A percentile compares a stretch with the other conserved stretches of the same genome.
Conservation (phyloP, 2,888 invertebrate species). For the Morinoia aosen region DNA sequence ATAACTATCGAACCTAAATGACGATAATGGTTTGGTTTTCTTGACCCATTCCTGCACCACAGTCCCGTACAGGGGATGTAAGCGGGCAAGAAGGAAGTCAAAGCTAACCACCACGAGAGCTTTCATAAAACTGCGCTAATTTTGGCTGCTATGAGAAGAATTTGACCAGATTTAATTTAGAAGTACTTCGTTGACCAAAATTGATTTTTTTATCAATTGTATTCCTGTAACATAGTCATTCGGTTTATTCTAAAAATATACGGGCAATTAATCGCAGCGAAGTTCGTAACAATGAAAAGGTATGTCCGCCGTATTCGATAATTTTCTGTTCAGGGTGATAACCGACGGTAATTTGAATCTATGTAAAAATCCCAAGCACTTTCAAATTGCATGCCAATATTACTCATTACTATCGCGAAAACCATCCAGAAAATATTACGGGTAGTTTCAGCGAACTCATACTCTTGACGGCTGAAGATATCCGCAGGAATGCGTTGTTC, state of each 20-base stretch:
- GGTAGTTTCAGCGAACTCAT: background rate
- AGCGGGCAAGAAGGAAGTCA: background rate
- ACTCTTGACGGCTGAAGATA: background rate
- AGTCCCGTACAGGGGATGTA: background rate
- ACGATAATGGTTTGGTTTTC: background rate
- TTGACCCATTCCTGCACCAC: background rate
- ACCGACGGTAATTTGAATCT: no score
- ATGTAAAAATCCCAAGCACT: background rate
- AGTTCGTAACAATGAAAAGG: no score
- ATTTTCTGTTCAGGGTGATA: no score
- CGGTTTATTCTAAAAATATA: no score
- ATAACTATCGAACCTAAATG: background rate
- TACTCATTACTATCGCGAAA: background rate
- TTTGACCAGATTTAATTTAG: no score
- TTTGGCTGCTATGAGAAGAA: no score
- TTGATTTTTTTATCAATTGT: no score
- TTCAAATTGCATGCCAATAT: background rate
- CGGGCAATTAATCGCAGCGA: no score
- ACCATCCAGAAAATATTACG: background rate
- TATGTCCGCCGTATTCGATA: no score
- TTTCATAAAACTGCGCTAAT: background rate
- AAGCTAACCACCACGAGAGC: background rate
- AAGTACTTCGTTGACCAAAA: no score
- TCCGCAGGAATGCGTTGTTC: background rate
- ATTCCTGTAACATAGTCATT: no score